Base-by-base conservation (phyloP, 2,797 vertebrate species). In the Sebastes taczanowskii region DNA sequence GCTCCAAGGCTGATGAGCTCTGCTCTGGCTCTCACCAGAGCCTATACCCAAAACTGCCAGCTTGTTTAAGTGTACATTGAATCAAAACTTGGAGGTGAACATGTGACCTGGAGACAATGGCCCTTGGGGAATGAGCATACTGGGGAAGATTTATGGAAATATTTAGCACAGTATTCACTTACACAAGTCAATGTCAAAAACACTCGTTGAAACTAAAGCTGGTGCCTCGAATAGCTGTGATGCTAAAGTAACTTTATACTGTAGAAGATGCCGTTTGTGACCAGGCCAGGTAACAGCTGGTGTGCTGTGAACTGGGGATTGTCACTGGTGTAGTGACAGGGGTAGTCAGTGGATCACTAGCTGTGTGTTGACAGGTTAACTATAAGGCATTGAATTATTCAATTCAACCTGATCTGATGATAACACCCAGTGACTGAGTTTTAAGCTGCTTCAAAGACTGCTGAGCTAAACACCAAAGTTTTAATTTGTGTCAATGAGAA, bases 211-310 rank as follows among this genome's bases (percentile, higher is more conserved):
- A 56, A 42, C 6, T 42, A 1, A 29, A 34, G 7, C 16, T 27
- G 53, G 7, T 34, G 46, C 11, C n/a, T 68, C 1, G 3, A 4
- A 30, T 30, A n/a, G 27, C 69, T 16, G 5, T 22, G 27, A 23
- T 38, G 56, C 29, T 62, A 22, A 27, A 6, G 73, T 63, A 76
- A 78, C 60, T 34, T 65, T 25, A 74, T 7, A 72, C 27, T 60
- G 10, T 58, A 29, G 18, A 53, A 30, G 53, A 13, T 32, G 6
- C 69, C 13, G 16, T 38, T 74, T 22, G 56, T 27, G 22, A 78
- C 32, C 11, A 64, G 42, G 52, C 18, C 62, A 38, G 56, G 20
- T n/a, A 80, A 78, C 77, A 77, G 71, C 32, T 75, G 73, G 13
- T 38, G 60, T 61, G 42, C 30, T 20, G 59, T 34, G 63, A 61